Base-by-base conservation (phyloP, 2,113 vertebrate species). In the Centropus bengalensis region DNA sequence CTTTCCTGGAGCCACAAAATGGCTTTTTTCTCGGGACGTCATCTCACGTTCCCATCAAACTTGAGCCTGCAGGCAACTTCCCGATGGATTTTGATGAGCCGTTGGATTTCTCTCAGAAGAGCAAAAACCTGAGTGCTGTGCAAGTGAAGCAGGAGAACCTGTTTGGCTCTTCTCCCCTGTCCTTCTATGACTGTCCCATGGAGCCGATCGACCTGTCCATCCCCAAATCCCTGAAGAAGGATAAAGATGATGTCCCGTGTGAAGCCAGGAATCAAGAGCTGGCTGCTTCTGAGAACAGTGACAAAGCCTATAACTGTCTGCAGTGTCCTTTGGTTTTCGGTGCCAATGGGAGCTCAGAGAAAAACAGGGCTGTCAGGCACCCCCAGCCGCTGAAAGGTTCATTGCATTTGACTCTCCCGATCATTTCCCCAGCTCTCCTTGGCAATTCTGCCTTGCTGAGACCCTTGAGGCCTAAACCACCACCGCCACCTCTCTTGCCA, bases 191-290 rank as follows among this genome's bases (percentile, higher is more conserved):
- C 91, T 95, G 98, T 85, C 97, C 98, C 36, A 93, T 98, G 97
- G 99, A 99, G 97, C 99, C 99, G 78, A 99, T 99, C 0, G 99
- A 99, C 88, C 97, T 99, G 51, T 99, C 99, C n/a, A 98, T 99
- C 75, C 99, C 98, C 74, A 99, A 99, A 97, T 95, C 81, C 91
- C 52, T 95, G 60, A 97, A 97, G 86, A 98, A 94, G 67, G 98
- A 98, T 93, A 98, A 96, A 91, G 97, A 95, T 14, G 97, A 95
- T 28, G n/a, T 36, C 9, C 55, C 86, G 0, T 74, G 62, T 4
- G 98, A 98, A 54, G 92, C 97, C 79, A 98, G 98, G 92, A 98
- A 88, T 80, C 98, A 98, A 64, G 98, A 98, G 71, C 70, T 96
- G 66, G 91, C 95, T 17, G 49, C 92, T 16, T 68, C 94, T 79